These are phyloP conservation scores for Falco peregrinus DNA, from an alignment of 2,797 vertebrate genomes.

Conservation along the genomic window DNA sequence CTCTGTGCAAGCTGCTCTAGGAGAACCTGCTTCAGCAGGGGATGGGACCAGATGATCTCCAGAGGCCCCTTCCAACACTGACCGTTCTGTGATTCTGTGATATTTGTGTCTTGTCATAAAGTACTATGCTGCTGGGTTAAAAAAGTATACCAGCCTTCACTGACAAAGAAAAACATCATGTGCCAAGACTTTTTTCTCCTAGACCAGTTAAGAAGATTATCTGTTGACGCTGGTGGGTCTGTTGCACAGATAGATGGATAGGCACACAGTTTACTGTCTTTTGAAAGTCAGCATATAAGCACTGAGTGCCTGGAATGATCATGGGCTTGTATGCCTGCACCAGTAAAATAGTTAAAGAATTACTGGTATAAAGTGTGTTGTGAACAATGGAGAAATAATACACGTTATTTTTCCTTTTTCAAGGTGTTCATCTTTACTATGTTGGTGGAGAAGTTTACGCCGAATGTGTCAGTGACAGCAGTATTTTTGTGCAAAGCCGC, in stretches of 20 bases:
- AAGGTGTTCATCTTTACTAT: slow-evolving; percentile 95
- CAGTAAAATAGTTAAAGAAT: not conserved
- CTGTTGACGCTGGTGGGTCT: not conserved
- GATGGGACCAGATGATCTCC: no score
- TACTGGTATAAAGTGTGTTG: not conserved
- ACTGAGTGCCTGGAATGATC: not conserved
- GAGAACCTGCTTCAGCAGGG: no score
- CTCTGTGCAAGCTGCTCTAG: no score
- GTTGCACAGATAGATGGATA: not conserved
- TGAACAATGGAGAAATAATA: not conserved
- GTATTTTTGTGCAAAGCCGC: slow-evolving; percentile 97
- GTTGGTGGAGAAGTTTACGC: slow-evolving; percentile 97
- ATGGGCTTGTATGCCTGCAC: not conserved
- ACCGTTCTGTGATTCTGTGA: no score
- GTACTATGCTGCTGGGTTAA: not conserved
- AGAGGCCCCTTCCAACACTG: no score
- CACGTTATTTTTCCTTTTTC: not conserved
- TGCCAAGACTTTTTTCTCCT: not conserved
- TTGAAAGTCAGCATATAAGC: not conserved
- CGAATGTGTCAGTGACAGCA: slow-evolving; percentile 98
- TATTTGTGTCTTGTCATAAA: not conserved
- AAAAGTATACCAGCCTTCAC: not conserved
- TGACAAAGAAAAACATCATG: not conserved
- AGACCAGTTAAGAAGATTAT: not conserved
- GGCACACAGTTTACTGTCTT: not conserved